Base-by-base conservation (phyloP, 2,888 invertebrate genomes). In the Netelia melanura region DNA sequence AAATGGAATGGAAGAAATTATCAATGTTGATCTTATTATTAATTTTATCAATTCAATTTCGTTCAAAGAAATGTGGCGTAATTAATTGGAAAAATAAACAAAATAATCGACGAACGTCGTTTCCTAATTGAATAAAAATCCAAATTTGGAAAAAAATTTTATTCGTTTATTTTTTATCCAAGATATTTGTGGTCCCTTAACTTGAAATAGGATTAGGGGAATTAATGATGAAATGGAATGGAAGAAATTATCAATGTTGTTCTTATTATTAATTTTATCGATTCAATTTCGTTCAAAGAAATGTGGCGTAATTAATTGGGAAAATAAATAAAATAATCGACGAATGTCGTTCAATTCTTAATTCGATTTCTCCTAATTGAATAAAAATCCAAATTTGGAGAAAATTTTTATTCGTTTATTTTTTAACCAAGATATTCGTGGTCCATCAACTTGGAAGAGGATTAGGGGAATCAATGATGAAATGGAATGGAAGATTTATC, bases 181-280 rank as follows among this genome's bases (percentile, higher is more conserved):
- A 74, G 54, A 61, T 84, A 10, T 72, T 72, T 62, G 17, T 17
- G 17, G 17, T 38, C 61, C 76, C 54, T 77, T 81, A n/a, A 72
- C 84, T 81, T 62, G 56, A 10, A 78, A 84, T 78, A 72, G 82
- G 82, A 54, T 75, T 78, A 44, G 64, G 77, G n/a, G 83, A 76
- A 67, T 65, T 65, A 85, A 75, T 71, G 80, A 86, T 62, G n/a
- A 75, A 81, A 74, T 56, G 61, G 52, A 21, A 21, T 62, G 80
- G 76, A 71, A 65, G 30, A 78, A 78, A 81, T 74, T 48, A 48
- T 38, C 17, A 21, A 70, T 71, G 52, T n/a, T 23, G 8, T 44
- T 61, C 25, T 52, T 3, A 21, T 67, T 54, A 52, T 30, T 25
- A 2, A 74, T 70, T 62, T 58, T 3, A 23, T 11, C 23, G 30